Evolutionary conservation across 1,140 invertebrate species (phyloP), one percentile per base, ranked within the genome.

Genomic region (Calliopsis andreniformis): DNA sequence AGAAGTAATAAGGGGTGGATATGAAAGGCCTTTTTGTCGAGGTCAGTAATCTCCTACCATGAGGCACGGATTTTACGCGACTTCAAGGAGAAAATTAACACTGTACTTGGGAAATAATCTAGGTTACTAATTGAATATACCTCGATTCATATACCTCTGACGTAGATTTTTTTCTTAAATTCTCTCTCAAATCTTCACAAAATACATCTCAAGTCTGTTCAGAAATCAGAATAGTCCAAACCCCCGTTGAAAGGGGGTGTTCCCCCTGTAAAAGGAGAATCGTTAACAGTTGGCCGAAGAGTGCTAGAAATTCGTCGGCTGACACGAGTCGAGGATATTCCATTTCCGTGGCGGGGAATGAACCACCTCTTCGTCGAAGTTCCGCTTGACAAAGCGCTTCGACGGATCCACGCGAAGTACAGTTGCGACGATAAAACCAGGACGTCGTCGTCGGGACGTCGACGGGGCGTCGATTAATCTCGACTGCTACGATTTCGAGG

Each of bases 331-430:
- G 73, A 61, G 59, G 78, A 80, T 79, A 80, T 80, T 80, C 78
- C 73, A 80, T 80, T 77, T 80, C 78, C 73, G 73, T 28, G 25
- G 2, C 23, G 8, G 32, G 75, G 64, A 43, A 64, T 42, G 75
- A 67, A 67, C 42, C 35, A 10, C 10, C 47, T 55, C 58, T 67
- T 66, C 78, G 73, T 58, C 73, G 56, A 80, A 80, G 73, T 80
- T 80, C 78, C 63, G 45, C 59, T 63, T 80, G 78, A 80, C 78
- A 80, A 80, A 80, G 78, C 76, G 79, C 72, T 80, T 45, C 64
- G 77, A 70, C 73, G 73, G 78, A 77, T 76, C 64, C 69, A 64
- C 10, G 63, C 72, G 66, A 6, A 53, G 66, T 62, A 76, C 62
- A 77, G 66, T 71, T 28, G 59, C 58, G 56, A 32, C 78, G 75